A percentile compares a stretch with the other conserved stretches of the same genome.
Evolutionary conservation across 2,113 vertebrate species (phyloP).

Genomic region (Clarias magur): DNA sequence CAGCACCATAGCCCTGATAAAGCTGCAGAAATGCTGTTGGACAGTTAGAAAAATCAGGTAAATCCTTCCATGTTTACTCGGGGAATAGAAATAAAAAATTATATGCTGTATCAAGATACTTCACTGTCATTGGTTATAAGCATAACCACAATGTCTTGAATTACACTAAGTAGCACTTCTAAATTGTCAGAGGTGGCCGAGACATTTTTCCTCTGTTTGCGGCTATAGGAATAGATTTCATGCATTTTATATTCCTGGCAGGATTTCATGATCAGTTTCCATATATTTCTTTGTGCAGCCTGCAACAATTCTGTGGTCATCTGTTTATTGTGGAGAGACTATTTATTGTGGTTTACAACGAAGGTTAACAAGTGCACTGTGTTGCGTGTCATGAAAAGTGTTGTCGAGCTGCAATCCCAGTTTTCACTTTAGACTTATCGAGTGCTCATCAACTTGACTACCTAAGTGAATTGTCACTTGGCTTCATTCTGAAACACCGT

Average conservation of each 20-base stretch:
- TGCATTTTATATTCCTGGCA: constrained; percentile 35
- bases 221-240: constrained; percentile 24
- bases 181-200: constrained; percentile 17
- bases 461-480: constrained; percentile 46
- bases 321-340: constrained; percentile 33
- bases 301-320: neutral
- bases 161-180: constrained; percentile 41
- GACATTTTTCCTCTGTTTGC: constrained; percentile 41
- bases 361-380: constrained; percentile 50
- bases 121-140: constrained; percentile 22
- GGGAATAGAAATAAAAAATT: constrained; percentile 23
- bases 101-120: neutral
- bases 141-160: constrained; percentile 40
- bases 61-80: constrained; percentile 39
- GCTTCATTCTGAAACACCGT: constrained; percentile 34
- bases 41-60: constrained; percentile 31
- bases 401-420: constrained; percentile 46
- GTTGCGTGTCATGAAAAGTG: constrained; percentile 40
- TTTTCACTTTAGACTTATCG: constrained; percentile 46
- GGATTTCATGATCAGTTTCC: constrained; percentile 25
- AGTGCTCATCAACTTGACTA: constrained; percentile 48
- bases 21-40: constrained; percentile 24
- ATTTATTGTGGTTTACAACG: constrained; percentile 39
- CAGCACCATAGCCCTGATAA: constrained; percentile 26
- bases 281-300: constrained; percentile 33